A percentile compares a stretch with the other conserved stretches of the same genome.
phyloP scores from a whole-genome alignment of 2,888 invertebrate species.

The Sarcophaga variegata region DNA sequence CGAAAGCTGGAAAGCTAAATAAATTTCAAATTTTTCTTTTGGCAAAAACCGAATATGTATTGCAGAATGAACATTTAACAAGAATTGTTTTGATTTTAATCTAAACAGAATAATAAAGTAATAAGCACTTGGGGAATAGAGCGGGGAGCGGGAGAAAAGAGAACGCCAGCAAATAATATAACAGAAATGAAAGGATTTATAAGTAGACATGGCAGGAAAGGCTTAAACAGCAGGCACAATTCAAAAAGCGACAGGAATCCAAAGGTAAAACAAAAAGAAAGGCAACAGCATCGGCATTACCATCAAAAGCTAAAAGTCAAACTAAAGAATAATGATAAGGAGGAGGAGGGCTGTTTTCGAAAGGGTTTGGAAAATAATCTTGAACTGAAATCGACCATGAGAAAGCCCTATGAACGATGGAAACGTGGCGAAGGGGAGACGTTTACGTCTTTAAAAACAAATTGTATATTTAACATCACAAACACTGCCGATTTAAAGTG shows the following conservation, averaged over 20 bases:
- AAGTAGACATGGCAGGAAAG: constrained; percentile 11
- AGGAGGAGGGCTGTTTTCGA: neutral
- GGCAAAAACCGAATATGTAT: neutral
- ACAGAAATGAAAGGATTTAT: constrained; percentile 58
- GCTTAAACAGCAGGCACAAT: constrained; percentile 23
- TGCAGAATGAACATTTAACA: constrained; percentile 55
- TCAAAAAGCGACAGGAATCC: constrained; percentile 29
- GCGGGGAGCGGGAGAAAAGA: neutral
- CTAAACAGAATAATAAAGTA: neutral
- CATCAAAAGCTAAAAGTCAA: neutral
- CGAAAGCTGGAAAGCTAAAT: neutral
- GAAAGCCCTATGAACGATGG: constrained; percentile 56
- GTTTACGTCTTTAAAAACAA: constrained; percentile 32
- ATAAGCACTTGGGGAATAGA: constrained; percentile 1
- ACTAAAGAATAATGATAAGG: neutral
- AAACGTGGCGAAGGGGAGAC: constrained; percentile 4
- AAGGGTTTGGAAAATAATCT: neutral
- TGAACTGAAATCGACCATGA: constrained; percentile 17
- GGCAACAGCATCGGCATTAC: neutral
- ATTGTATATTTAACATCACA: constrained; percentile 41
- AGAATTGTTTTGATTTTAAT: constrained; percentile 18
- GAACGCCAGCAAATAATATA: constrained; percentile 25
- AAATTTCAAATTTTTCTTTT: neutral
- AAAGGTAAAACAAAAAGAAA: constrained; percentile 19
- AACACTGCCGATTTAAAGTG: constrained; percentile 59